A percentile compares a stretch with the other conserved stretches of the same genome.
Conservation (phyloP, 2,113 vertebrate species). For the Ciconia maguari region DNA sequence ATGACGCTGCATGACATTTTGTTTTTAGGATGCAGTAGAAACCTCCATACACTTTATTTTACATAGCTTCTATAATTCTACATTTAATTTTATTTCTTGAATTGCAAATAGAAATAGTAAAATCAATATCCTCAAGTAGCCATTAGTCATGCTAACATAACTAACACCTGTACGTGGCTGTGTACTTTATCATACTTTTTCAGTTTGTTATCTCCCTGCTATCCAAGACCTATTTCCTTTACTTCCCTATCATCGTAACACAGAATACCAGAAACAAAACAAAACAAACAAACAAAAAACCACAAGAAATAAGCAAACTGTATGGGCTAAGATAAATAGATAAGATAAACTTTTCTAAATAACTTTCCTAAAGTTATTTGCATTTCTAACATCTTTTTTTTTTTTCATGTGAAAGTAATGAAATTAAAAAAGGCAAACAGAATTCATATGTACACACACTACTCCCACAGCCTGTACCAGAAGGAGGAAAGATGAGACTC, state of each 20-base stretch:
- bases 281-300: too few species aligned
- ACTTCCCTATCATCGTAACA: rapidly evolving
- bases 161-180: background rate
- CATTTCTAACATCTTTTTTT: background rate
- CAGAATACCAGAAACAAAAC: background rate
- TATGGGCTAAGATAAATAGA: background rate
- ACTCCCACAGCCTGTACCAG: background rate
- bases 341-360: too few species aligned
- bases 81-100: background rate
- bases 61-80: background rate
- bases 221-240: background rate
- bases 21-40: background rate
- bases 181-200: background rate
- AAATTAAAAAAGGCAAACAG: rapidly evolving
- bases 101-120: background rate
- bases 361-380: background rate
- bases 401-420: rapidly evolving
- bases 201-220: background rate
- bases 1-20: background rate
- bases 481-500: background rate
- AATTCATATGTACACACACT: background rate
- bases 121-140: background rate
- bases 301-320: background rate
- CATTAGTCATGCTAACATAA: background rate
- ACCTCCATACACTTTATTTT: background rate